A percentile compares a stretch with the other conserved stretches of the same genome.
Conservation (phyloP, 2,797 vertebrate species). For the Chelon labrosus region DNA sequence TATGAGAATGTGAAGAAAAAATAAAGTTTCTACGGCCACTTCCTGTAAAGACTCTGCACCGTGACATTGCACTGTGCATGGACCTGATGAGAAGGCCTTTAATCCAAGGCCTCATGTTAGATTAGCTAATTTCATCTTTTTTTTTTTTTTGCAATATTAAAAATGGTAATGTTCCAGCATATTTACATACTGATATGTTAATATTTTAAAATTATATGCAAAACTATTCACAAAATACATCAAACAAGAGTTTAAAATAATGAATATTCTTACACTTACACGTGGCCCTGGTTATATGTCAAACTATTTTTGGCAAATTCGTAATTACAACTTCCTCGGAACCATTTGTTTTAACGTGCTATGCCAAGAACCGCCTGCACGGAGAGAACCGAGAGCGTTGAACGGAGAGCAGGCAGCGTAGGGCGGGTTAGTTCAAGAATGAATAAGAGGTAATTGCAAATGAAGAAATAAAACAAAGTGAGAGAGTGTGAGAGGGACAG, state of each 20-base stretch:
- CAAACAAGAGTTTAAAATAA: background rate
- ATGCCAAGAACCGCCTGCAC: background rate
- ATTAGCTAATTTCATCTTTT: no score
- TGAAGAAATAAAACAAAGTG: conserved; percentile 46
- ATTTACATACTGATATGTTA: no score
- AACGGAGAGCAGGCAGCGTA: conserved; percentile 18
- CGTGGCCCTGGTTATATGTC: no score
- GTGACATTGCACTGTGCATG: no score
- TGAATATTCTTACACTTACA: no score
- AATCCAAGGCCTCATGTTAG: background rate
- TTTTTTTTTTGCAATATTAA: no score
- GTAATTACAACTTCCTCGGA: background rate
- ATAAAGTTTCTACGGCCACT: background rate
- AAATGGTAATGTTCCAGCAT: no score
- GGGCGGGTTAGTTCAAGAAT: conserved; percentile 32
- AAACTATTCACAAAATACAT: background rate
- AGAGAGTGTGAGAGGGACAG: conserved; percentile 15
- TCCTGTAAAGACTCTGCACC: background rate
- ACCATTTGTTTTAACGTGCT: background rate
- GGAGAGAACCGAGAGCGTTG: background rate
- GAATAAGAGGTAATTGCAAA: conserved; percentile 50
- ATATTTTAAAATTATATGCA: no score
- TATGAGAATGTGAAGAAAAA: no score
- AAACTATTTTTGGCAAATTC: background rate
- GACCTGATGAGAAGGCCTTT: background rate